Evolutionary conservation across 2,888 invertebrate species (phyloP).

Genomic region (Conomelus anceps): DNA sequence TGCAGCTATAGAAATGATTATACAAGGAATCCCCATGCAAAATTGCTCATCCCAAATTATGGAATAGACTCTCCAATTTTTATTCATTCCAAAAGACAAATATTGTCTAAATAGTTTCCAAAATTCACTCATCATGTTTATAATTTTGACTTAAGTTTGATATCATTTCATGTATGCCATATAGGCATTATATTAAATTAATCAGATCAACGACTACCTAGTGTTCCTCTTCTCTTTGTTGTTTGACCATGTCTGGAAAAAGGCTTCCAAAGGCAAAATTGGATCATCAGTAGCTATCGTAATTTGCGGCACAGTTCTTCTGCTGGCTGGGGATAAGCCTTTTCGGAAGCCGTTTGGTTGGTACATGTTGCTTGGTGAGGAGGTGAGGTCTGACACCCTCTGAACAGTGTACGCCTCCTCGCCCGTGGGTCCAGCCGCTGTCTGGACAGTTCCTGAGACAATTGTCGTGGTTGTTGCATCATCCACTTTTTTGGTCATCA

Average conservation of each 20-base stretch:
- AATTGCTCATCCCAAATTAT: too few species aligned
- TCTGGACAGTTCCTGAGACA: constrained; percentile 24
- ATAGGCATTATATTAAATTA: too few species aligned
- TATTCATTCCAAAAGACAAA: too few species aligned
- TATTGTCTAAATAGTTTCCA: too few species aligned
- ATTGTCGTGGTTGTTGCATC: constrained; percentile 29
- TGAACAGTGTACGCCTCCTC: constrained; percentile 20
- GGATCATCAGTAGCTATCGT: constrained; percentile 73
- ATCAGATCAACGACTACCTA: neutral
- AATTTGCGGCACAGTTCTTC: constrained; percentile 60
- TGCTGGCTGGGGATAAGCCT: constrained; percentile 54
- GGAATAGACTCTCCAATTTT: too few species aligned
- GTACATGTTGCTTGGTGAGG: constrained; percentile 64
- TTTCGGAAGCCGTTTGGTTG: constrained; percentile 66
- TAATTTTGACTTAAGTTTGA: too few species aligned
- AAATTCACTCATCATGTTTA: too few species aligned
- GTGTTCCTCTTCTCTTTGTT: constrained; percentile 45
- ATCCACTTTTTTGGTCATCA: constrained; percentile 30
- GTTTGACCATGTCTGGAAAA: constrained; percentile 65
- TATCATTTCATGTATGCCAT: neutral
- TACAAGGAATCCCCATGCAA: too few species aligned
- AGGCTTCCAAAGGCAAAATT: constrained; percentile 71
- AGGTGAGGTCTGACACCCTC: constrained; percentile 60
- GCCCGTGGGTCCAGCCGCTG: constrained; percentile 2
- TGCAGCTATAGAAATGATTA: too few species aligned